These are phyloP conservation scores for Lophotis ruficrista DNA, from an alignment of 2,113 vertebrate genomes.

Conservation along the genomic window DNA sequence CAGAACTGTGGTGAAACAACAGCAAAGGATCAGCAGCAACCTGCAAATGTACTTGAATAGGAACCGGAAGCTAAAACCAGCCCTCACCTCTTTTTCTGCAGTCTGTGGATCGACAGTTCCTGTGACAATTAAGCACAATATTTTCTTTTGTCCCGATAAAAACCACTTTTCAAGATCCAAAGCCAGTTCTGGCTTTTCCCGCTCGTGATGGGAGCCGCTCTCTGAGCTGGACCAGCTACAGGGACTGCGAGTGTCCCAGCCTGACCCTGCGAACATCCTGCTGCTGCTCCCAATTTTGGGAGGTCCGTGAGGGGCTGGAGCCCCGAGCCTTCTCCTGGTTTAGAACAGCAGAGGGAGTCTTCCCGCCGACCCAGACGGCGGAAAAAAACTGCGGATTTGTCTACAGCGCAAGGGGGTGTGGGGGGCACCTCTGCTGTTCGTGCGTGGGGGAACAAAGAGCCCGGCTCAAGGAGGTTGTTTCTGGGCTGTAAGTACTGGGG, in stretches of 20 bases:
- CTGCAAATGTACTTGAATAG: not conserved
- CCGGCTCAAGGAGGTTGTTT: not conserved
- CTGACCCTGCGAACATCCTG: not conserved
- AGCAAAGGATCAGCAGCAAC: not conserved
- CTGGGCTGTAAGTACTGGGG: not conserved
- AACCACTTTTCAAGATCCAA: not conserved
- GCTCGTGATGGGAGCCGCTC: not conserved
- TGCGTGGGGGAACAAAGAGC: not conserved
- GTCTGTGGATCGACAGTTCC: not conserved
- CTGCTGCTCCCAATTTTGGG: not conserved
- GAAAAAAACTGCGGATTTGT: rapidly evolving
- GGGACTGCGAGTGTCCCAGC: rapidly evolving
- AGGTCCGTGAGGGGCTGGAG: not conserved
- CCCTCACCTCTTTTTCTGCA: not conserved
- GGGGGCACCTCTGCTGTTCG: not conserved
- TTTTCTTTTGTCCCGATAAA: not conserved
- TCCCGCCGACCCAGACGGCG: not conserved
- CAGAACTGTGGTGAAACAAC: not conserved
- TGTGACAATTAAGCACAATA: not conserved
- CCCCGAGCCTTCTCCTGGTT: not conserved
- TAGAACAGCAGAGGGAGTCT: conserved; percentile 32
- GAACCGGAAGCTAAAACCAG: not conserved
- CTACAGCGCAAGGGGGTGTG: not conserved
- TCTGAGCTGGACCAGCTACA: not conserved
- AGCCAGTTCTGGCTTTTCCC: not conserved